Evolutionary conservation across 2,797 vertebrate genomes (phyloP).

Genomic region (Oceanodroma leucorhoa): DNA sequence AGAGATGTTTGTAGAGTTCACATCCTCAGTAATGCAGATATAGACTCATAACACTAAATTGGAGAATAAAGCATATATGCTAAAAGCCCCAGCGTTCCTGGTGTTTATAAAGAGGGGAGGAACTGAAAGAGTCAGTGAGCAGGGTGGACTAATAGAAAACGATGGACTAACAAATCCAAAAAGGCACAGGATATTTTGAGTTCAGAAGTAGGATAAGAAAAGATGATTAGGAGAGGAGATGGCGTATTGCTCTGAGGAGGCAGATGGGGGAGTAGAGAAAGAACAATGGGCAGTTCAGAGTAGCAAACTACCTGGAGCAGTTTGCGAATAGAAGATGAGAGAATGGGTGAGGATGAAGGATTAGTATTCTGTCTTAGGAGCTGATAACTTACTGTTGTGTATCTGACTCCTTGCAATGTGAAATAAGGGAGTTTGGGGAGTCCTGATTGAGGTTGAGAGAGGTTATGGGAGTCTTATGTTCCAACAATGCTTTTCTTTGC

Average conservation of each 20-base stretch:
- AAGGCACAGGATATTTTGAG: background rate
- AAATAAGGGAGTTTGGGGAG: background rate
- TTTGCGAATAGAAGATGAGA: background rate
- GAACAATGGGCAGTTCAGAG: background rate
- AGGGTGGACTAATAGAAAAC: background rate
- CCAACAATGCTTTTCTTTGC: background rate
- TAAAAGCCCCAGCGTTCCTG: background rate
- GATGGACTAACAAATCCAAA: background rate
- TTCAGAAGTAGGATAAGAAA: background rate
- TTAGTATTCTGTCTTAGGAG: background rate
- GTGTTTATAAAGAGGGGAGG: background rate
- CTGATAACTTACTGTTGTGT: background rate
- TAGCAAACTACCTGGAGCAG: background rate
- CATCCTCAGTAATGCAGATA: background rate
- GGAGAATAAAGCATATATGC: too few relatives aligned
- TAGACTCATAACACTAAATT: background rate
- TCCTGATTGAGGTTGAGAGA: slow-evolving; percentile 7
- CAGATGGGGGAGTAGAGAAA: background rate
- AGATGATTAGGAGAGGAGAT: background rate
- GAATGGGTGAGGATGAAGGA: background rate
- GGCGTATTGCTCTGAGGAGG: background rate
- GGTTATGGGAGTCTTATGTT: background rate
- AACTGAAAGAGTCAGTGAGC: background rate
- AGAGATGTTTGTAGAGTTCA: background rate
- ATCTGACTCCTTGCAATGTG: background rate